Evolutionary conservation across 2,797 vertebrate genomes (phyloP), one percentile per base, ranked within the genome.

Genomic region (Micrastur ruficollis): DNA sequence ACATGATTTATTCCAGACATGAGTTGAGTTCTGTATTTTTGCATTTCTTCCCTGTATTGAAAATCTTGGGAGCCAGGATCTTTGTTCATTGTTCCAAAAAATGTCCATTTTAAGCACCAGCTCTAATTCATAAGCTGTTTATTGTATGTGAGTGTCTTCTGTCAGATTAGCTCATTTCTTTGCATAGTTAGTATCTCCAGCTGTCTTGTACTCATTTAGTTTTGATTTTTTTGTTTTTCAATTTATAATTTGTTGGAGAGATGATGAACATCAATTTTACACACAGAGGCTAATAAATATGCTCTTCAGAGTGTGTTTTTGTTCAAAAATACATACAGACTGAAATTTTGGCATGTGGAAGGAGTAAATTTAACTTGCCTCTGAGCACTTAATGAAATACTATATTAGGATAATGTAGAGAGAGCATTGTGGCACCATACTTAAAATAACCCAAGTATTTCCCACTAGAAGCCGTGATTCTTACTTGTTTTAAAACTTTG

Each of bases 21-120:
- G 38, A 81, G 29, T 78, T 91, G 55, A 88, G 25, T 95, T 94
- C 75, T 87, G 86, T 95, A 79, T 81, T 93, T 93, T 87, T 14
- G 9, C 27, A 63, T 80, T 76, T 94, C 12, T 89, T 94, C 91
- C 42, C 38, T 80, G 9, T 46, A n/a, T 12, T 91, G 56, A 78
- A 91, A 75, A 42, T 86, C 76, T 81, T 68, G 17, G 42, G 32
- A 88, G 18, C 9, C 11, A 52, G n/a, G 23, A 25, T 87, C 23
- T 52, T 83, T 76, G 12, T 65, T 91, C 34, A 14, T 81, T 89
- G 52, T 67, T 87, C 22, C 3, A 20, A 40, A 63, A 84, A 21
- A 70, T 20, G 44, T 46, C 31, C 3, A 3, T 80, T 40, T 49
- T 38, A 47, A 72, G 55, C 36, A 72, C 8, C 31, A 68, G 6